Percentiles rank a stretch among this genome's conserved stretches.
Conservation (phyloP, 2,888 invertebrate species). For the Petrophora chlorosata region DNA sequence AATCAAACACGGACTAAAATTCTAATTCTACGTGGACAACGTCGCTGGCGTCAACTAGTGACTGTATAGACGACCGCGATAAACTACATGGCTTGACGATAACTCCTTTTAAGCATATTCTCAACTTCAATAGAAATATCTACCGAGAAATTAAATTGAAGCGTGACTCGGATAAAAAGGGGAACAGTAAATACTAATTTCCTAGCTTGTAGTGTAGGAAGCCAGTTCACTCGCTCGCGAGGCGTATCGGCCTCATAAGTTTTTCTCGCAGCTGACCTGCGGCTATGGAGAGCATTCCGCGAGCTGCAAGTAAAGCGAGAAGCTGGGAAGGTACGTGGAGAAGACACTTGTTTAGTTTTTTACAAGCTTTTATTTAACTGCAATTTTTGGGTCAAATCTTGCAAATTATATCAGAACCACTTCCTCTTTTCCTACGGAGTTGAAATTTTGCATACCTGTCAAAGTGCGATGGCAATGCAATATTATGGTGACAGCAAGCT, state of each 20-base stretch:
- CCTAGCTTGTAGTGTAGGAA: slow-evolving; percentile 16
- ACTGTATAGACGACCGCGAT: too few relatives aligned
- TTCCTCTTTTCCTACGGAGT: not conserved
- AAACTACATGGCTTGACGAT: too few relatives aligned
- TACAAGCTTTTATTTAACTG: too few relatives aligned
- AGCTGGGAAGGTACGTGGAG: slow-evolving; percentile 44
- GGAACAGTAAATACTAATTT: slow-evolving; percentile 25
- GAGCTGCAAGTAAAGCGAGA: slow-evolving; percentile 41
- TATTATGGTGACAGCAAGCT: too few relatives aligned
- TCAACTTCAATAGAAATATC: slow-evolving; percentile 7
- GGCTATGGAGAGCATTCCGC: slow-evolving; percentile 69
- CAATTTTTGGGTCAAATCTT: too few relatives aligned
- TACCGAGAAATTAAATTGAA: slow-evolving; percentile 18
- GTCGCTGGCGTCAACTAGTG: too few relatives aligned
- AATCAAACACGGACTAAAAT: too few relatives aligned
- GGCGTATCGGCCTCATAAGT: slow-evolving; percentile 60
- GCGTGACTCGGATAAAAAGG: slow-evolving; percentile 19
- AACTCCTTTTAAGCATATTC: not conserved
- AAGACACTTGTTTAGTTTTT: slow-evolving; percentile 7
- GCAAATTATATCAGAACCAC: too few relatives aligned
- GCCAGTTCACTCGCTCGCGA: slow-evolving; percentile 28
- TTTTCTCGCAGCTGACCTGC: slow-evolving; percentile 76
- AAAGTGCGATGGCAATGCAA: too few relatives aligned
- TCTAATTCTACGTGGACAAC: too few relatives aligned
- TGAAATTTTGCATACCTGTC: too few relatives aligned